Conservation (phyloP, 2,888 invertebrate species). For the Lycophotia porphyrea region DNA sequence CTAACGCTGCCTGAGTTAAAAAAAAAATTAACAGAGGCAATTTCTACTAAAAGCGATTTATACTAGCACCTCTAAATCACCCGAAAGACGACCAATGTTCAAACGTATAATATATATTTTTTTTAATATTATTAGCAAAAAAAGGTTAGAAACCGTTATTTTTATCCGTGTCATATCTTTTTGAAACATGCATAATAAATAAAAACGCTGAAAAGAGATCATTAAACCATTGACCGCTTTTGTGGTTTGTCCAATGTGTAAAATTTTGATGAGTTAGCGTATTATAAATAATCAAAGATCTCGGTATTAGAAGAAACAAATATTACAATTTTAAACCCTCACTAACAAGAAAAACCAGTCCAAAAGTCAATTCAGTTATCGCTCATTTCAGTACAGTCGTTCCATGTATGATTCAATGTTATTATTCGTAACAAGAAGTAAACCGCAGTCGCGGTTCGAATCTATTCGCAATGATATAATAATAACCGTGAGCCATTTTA, state of each 20-base stretch:
- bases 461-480: background rate
- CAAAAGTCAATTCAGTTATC: background rate
- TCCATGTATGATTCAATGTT: background rate
- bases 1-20: background rate
- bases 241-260: background rate
- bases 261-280: background rate
- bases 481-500: constrained; percentile 17
- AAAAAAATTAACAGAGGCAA: background rate
- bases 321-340: background rate
- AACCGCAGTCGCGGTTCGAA: background rate
- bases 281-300: background rate
- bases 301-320: background rate
- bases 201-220: constrained; percentile 23
- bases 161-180: constrained; percentile 2
- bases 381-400: background rate
- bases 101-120: background rate
- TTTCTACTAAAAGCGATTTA: background rate
- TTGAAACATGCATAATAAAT: background rate
- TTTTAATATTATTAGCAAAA: background rate
- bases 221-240: constrained; percentile 27
- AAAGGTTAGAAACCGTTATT: background rate
- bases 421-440: background rate
- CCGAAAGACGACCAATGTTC: background rate
- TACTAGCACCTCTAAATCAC: background rate
- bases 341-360: background rate